phyloP scores from a whole-genome alignment of 2,113 vertebrate genomes.

The Cebidichthys violaceus region DNA sequence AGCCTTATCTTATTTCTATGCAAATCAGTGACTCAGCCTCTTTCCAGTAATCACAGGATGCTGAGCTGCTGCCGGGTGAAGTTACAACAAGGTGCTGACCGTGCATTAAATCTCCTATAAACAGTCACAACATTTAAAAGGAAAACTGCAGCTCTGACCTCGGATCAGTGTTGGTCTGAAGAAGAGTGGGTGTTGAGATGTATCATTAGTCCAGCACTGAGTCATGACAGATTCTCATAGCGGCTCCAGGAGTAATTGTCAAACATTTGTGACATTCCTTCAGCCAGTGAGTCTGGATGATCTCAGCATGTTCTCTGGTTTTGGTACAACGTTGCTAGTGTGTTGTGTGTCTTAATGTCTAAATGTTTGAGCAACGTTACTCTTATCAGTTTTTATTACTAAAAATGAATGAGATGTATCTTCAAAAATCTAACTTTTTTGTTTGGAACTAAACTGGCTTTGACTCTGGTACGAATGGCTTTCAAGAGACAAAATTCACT shows the following conservation, averaged over 20 bases:
- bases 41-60: conserved; percentile 32
- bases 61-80: conserved; percentile 21
- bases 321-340: conserved; percentile 14
- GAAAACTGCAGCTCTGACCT: conserved; percentile 24
- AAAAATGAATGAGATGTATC: neutral
- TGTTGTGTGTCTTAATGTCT: neutral
- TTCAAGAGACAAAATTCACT: neutral
- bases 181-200: neutral
- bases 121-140: neutral
- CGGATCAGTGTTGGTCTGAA: neutral
- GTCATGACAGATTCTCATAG: conserved; percentile 42
- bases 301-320: conserved; percentile 20
- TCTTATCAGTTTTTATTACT: neutral
- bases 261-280: conserved; percentile 54
- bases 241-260: conserved; percentile 14
- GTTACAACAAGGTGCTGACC: conserved; percentile 36
- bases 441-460: neutral
- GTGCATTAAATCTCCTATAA: neutral
- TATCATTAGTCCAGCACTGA: neutral
- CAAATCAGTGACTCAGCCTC: conserved; percentile 47
- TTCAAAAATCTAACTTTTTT: neutral
- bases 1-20: conserved; percentile 27
- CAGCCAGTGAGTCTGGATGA: neutral
- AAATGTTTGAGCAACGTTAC: neutral
- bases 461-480: neutral